Evolutionary conservation across 2,888 invertebrate genomes (phyloP), one percentile per base, ranked within the genome.

Genomic region (Zhengitettix transpicula): DNA sequence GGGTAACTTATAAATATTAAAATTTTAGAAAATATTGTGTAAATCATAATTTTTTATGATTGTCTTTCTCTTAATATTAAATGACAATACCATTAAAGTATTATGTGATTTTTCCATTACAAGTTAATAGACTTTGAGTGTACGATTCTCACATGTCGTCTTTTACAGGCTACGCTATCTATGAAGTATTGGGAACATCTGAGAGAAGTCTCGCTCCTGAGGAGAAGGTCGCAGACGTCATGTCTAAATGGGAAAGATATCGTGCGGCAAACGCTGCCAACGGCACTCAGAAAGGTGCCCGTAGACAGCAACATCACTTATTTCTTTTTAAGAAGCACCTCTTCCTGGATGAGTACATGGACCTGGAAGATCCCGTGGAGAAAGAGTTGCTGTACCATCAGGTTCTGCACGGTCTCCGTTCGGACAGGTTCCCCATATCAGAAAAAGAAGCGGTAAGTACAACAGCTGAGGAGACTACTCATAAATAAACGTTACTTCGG

Each of bases 341-440:
- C 62, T 88, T 89, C 73, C 79, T 89, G 66, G 87, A 89, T 71
- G 82, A 83, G 54, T 89, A 82, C 67, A 82, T 89, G 70, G 87
- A 89, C 72, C 73, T 87, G 59, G 81, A 81, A 62, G 89, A 90
- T 74, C 86, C 89, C 0, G 92, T 96, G 0, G 96, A 96, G 72
- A 93, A 94, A 75, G 94, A 96, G 73, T 75, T 96, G 52, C 75
- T 96, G 42, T 95, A 94, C 73, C 93, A 95, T 76, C 96, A 96
- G 75, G 87, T 94, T 57, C 75, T 96, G 63, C 91, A 94, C 70
- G 87, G 91, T 66, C 81, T 96, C 61, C 81, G 94, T 59, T 89
- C 90, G 65, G 94, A 95, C 76, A 80, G 92, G 40, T 89, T 93
- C 71, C 96, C 95, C 1, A 87, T 96, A 57, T 89, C 92, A 57